These are phyloP conservation scores for Limnothrissa miodon DNA, from an alignment of 2,113 vertebrate genomes.

Conservation along the genomic window DNA sequence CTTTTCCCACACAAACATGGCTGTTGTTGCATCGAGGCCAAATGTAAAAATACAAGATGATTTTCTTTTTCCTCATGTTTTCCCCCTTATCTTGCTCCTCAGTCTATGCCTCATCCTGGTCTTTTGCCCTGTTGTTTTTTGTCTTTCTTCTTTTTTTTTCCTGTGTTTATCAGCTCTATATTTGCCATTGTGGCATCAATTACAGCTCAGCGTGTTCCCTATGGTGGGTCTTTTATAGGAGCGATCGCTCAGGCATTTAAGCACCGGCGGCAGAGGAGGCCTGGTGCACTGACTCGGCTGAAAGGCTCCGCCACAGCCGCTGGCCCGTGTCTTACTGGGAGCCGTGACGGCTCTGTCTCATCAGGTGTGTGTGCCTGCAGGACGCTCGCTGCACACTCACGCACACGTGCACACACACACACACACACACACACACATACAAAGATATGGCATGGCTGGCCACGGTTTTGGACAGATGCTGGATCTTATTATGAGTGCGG, in stretches of 20 bases:
- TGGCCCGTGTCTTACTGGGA: neutral
- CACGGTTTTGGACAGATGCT: neutral
- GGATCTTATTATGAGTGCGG: neutral
- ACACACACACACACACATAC: neutral
- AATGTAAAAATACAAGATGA: neutral
- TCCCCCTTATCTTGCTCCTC: neutral
- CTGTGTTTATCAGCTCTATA: neutral
- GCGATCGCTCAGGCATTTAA: neutral
- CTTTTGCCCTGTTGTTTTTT: neutral
- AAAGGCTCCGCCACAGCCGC: neutral
- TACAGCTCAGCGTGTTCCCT: neutral
- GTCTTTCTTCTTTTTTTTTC: neutral
- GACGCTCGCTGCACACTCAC: neutral
- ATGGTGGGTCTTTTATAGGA: neutral
- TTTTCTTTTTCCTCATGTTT: neutral
- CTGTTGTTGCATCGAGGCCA: neutral
- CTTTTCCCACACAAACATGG: neutral
- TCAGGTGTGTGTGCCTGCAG: neutral
- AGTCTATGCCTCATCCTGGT: neutral
- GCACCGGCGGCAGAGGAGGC: neutral
- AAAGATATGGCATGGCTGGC: neutral
- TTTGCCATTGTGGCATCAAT: neutral
- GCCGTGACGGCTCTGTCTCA: neutral
- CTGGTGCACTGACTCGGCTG: neutral
- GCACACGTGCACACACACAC: neutral